Evolutionary conservation across 2,797 vertebrate species (phyloP).

Genomic region (Phaenicophaeus curvirostris): DNA sequence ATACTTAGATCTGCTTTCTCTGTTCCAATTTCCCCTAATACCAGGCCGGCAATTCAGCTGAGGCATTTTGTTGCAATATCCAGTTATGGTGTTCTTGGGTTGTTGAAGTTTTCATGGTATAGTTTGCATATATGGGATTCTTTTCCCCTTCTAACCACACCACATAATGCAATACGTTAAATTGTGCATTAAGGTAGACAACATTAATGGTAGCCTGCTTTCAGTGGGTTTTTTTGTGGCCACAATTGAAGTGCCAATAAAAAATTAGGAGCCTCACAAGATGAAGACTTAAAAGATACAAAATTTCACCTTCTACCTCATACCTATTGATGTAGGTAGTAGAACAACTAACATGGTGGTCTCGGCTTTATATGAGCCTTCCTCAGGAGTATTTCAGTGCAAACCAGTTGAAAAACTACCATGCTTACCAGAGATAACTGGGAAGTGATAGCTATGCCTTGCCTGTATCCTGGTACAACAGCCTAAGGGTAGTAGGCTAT

Average conservation of each 20-base stretch:
- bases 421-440: not conserved
- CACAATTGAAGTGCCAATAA: constrained; percentile 15
- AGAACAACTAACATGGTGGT: not conserved
- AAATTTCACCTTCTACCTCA: constrained; percentile 30
- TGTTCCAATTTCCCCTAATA: not conserved
- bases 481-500: not conserved
- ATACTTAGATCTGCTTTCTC: not conserved
- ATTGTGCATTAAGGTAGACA: not conserved
- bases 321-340: not conserved
- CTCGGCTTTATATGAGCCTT: not conserved
- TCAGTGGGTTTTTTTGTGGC: constrained; percentile 37
- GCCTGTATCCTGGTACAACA: not conserved
- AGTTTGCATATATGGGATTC: not conserved
- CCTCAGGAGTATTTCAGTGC: not conserved
- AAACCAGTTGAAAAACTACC: not conserved
- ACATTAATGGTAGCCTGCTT: constrained; percentile 1
- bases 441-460: not conserved
- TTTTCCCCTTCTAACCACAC: not conserved
- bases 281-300: constrained; percentile 41
- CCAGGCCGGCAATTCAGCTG: not conserved
- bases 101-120: not conserved
- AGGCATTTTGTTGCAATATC: not conserved
- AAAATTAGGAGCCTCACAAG: constrained; percentile 36
- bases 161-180: not conserved
- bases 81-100: not conserved